Conservation (phyloP, 2,888 invertebrate species). For the Parnassius orleans region DNA sequence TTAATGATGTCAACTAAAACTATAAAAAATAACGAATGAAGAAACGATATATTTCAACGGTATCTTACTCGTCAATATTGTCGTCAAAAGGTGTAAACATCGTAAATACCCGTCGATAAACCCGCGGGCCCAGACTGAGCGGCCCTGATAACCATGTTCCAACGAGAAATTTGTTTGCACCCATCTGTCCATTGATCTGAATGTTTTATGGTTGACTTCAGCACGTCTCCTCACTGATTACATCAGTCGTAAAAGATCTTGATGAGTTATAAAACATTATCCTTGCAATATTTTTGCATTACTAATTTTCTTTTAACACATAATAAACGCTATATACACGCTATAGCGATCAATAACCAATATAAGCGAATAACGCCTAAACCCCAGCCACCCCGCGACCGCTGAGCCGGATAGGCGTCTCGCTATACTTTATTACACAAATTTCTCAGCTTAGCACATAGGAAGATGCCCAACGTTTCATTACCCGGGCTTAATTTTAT, state of each 20-base stretch:
- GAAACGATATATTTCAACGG: neutral
- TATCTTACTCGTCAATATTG: slow-evolving; percentile 27
- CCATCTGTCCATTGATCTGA: slow-evolving; percentile 38
- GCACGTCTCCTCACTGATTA: slow-evolving; percentile 55
- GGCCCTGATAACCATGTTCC: slow-evolving; percentile 47
- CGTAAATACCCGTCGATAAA: slow-evolving; percentile 40
- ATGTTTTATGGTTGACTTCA: slow-evolving; percentile 48
- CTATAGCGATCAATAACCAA: slow-evolving; percentile 12
- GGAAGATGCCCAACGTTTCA: slow-evolving; percentile 58
- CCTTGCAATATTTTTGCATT: slow-evolving; percentile 13
- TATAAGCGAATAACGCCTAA: slow-evolving; percentile 8
- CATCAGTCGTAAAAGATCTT: slow-evolving; percentile 49
- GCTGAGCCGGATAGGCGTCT: slow-evolving; percentile 20
- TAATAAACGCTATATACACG: no score
- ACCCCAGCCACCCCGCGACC: neutral
- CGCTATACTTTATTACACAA: slow-evolving; percentile 48
- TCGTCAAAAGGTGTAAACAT: slow-evolving; percentile 37
- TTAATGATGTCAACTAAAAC: no score
- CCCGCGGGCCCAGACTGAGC: slow-evolving; percentile 33
- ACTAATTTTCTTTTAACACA: neutral
- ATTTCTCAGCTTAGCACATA: slow-evolving; percentile 64
- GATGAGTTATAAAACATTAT: slow-evolving; percentile 26
- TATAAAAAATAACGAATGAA: neutral
- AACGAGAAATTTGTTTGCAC: slow-evolving; percentile 46
- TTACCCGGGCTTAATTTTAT: slow-evolving; percentile 79